Evolutionary conservation across 1,140 invertebrate species (phyloP).

Genomic region (Drosophila setifemur): DNA sequence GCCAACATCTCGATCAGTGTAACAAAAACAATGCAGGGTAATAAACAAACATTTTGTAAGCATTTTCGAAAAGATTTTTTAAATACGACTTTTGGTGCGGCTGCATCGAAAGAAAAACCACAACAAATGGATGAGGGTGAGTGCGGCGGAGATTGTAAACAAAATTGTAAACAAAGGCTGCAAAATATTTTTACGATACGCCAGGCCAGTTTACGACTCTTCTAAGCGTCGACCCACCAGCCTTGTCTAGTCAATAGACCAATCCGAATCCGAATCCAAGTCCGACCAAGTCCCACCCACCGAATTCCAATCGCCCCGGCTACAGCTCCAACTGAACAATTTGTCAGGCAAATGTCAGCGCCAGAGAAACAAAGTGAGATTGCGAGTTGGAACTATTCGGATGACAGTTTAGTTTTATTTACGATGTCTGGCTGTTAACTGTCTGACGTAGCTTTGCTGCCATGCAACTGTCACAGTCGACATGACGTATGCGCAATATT

Average conservation of each 20-base stretch:
- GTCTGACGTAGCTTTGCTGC: conserved; percentile 9
- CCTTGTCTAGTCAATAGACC: conserved; percentile 28
- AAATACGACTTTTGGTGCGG: conserved; percentile 52
- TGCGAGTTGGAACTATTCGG: conserved; percentile 47
- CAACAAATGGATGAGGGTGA: no score
- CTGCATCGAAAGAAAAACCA: conserved; percentile 1
- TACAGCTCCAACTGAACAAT: conserved; percentile 24
- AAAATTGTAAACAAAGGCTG: conserved; percentile 66
- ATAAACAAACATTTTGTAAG: conserved; percentile 59
- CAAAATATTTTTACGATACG: conserved; percentile 71
- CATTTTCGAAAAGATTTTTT: conserved; percentile 52
- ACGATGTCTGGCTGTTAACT: conserved; percentile 35
- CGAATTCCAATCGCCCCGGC: neutral
- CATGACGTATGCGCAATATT: conserved; percentile 54
- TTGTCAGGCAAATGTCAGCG: conserved; percentile 42
- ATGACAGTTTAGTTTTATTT: conserved; percentile 51
- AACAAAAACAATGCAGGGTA: conserved; percentile 24
- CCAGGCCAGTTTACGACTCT: conserved; percentile 47
- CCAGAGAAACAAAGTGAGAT: conserved; percentile 36
- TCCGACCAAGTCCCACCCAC: neutral
- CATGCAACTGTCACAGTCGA: conserved; percentile 52
- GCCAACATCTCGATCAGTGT: conserved; percentile 11
- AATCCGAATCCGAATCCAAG: neutral
- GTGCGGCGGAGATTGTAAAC: conserved; percentile 45
- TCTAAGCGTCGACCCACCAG: conserved; percentile 10